phyloP scores from a whole-genome alignment of 2,888 invertebrate species.

The Thelaira solivaga region DNA sequence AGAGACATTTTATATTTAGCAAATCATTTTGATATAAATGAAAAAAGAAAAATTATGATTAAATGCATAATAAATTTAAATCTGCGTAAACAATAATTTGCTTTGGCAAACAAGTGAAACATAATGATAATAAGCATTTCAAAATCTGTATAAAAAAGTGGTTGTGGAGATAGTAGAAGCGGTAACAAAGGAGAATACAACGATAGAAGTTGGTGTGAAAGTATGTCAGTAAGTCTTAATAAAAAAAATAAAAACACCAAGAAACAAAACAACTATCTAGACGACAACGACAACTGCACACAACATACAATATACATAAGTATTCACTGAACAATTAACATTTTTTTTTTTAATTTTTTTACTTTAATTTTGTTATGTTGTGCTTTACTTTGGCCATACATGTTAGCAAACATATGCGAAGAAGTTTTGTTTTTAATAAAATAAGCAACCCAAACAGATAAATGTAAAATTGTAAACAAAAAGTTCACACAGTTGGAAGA shows the following conservation, averaged over 20 bases:
- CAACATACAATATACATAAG: no score
- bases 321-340: constrained; percentile 62
- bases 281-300: constrained; percentile 25
- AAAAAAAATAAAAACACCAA: not conserved
- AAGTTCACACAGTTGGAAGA: constrained; percentile 51
- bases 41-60: no score
- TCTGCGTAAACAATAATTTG: constrained; percentile 36
- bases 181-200: not conserved
- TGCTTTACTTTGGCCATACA: not conserved
- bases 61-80: constrained; percentile 10
- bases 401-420: constrained; percentile 37
- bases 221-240: constrained; percentile 60
- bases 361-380: constrained; percentile 4
- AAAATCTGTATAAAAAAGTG: constrained; percentile 36
- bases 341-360: constrained; percentile 46
- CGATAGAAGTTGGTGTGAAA: constrained; percentile 58
- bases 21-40: not conserved
- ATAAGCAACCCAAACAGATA: constrained; percentile 19
- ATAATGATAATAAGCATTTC: constrained; percentile 38
- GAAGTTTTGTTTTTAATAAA: constrained; percentile 49
- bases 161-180: not conserved
- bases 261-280: constrained; percentile 31
- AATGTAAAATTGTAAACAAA: constrained; percentile 11
- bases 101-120: constrained; percentile 35
- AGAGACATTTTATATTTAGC: no score